A percentile compares a stretch with the other conserved stretches of the same genome.
These are phyloP conservation scores for Agrilus mali DNA, from an alignment of 2,888 invertebrate species.

Conservation along the genomic window DNA sequence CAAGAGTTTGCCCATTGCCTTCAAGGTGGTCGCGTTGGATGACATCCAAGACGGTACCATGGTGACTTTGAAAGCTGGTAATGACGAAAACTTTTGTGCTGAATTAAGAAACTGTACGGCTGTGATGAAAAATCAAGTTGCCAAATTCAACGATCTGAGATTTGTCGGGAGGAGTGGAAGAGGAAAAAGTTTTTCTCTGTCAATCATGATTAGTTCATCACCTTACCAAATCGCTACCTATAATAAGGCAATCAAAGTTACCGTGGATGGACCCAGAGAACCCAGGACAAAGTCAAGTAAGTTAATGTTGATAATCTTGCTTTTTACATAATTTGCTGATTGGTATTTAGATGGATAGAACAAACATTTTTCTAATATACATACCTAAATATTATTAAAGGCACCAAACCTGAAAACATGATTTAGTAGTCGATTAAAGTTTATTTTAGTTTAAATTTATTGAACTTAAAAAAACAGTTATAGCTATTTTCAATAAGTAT, in stretches of 20 bases:
- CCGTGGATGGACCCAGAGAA: constrained; percentile 97
- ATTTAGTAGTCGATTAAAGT: too few relatives aligned
- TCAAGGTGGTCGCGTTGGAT: constrained; percentile 89
- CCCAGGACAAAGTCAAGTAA: constrained; percentile 94
- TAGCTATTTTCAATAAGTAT: neutral
- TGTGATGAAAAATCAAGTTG: constrained; percentile 94
- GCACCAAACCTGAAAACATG: too few relatives aligned
- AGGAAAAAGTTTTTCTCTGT: constrained; percentile 91
- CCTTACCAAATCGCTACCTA: constrained; percentile 84
- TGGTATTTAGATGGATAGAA: neutral
- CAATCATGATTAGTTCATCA: constrained; percentile 78
- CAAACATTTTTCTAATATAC: constrained; percentile 6
- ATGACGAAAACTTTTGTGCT: constrained; percentile 95
- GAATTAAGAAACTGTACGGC: constrained; percentile 89
- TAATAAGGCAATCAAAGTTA: constrained; percentile 96
- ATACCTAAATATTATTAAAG: too few relatives aligned
- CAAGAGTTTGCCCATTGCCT: constrained; percentile 91
- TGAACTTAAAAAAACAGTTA: neutral
- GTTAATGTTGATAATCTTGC: constrained; percentile 31
- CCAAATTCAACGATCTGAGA: constrained; percentile 95
- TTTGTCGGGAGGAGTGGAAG: constrained; percentile 96
- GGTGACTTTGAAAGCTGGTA: constrained; percentile 90
- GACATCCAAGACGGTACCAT: constrained; percentile 90
- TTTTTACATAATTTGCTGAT: neutral
- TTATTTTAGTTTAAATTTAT: neutral